phyloP scores from a whole-genome alignment of 2,113 vertebrate species.

The Upupa epops region DNA sequence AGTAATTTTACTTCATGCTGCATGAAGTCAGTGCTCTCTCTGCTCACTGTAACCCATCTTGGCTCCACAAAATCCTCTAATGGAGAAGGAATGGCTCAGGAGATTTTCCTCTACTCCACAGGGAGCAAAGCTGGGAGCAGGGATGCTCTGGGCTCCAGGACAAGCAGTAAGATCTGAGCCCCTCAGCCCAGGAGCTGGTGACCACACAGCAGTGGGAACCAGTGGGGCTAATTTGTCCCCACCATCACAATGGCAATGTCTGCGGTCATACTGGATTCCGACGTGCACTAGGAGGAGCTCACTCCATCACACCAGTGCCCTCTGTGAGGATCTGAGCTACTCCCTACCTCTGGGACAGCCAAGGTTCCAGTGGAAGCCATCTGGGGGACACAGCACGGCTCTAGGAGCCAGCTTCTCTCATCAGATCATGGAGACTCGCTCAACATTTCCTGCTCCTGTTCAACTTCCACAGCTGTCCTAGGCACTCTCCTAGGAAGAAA shows the following conservation, averaged over 20 bases:
- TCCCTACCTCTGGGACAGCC: background rate
- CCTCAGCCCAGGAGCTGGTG: background rate
- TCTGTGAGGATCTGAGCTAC: background rate
- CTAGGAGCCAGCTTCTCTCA: background rate
- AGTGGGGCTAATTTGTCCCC: background rate
- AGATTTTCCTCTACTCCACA: background rate
- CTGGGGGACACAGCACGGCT: background rate
- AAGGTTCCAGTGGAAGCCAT: background rate
- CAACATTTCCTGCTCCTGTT: background rate
- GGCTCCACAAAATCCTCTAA: background rate
- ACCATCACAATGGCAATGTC: accelerated
- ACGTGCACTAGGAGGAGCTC: background rate
- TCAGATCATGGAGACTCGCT: background rate
- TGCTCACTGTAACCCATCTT: background rate
- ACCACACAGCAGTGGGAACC: background rate
- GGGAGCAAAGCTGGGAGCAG: background rate
- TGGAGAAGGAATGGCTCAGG: background rate
- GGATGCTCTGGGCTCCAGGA: background rate
- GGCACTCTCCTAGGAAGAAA: background rate
- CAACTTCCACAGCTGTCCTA: background rate
- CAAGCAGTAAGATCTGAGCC: background rate
- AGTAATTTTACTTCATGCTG: background rate
- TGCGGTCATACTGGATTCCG: background rate
- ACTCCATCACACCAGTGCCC: background rate
- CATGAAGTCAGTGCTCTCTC: background rate